These are phyloP conservation scores for Crepidodera aurea DNA, from an alignment of 2,888 invertebrate genomes.

Conservation along the genomic window DNA sequence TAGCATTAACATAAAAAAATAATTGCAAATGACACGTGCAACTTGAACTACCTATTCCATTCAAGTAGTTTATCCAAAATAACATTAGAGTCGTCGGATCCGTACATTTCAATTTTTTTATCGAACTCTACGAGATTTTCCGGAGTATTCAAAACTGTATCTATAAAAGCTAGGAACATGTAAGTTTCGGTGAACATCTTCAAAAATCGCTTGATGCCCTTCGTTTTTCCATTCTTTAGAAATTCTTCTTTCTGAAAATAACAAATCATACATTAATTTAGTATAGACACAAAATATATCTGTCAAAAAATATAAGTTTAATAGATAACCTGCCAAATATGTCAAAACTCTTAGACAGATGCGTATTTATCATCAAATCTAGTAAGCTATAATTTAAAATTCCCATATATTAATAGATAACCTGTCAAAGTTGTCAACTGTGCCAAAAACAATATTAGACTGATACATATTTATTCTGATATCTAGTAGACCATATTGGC, in stretches of 20 bases:
- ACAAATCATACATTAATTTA: too few relatives aligned
- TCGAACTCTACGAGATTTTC: constrained; percentile 56
- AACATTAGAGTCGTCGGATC: constrained; percentile 53
- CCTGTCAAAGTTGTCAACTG: too few relatives aligned
- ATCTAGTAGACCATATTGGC: too few relatives aligned
- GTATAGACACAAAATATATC: too few relatives aligned
- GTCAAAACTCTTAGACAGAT: too few relatives aligned
- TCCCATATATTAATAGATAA: too few relatives aligned
- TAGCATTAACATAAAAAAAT: neutral
- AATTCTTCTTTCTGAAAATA: constrained; percentile 76
- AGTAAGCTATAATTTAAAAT: too few relatives aligned
- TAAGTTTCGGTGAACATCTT: constrained; percentile 90
- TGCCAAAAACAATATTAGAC: too few relatives aligned
- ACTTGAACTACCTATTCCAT: constrained; percentile 47
- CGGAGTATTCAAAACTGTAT: constrained; percentile 58
- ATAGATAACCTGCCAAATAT: too few relatives aligned
- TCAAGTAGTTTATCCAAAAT: constrained; percentile 58
- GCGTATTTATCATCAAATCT: too few relatives aligned
- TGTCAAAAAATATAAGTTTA: too few relatives aligned
- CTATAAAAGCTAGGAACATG: constrained; percentile 81
- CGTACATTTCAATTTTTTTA: constrained; percentile 57
- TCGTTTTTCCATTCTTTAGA: constrained; percentile 69
- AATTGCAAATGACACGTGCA: neutral
- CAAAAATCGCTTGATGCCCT: constrained; percentile 76
- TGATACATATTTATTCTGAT: too few relatives aligned